Conservation (phyloP, 2,113 vertebrate genomes). For the Antechinus flavipes region DNA sequence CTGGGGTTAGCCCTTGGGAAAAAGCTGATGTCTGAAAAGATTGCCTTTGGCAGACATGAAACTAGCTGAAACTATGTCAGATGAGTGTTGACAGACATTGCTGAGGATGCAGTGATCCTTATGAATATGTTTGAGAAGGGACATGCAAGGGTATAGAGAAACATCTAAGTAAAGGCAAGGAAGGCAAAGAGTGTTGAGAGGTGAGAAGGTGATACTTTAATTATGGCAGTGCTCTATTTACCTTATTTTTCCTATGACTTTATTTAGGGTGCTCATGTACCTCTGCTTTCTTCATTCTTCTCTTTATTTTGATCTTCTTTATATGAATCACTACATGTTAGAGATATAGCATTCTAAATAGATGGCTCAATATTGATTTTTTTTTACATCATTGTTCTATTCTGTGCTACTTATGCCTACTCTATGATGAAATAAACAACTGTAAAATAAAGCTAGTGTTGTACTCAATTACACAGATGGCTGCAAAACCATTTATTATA, state of each 20-base stretch:
- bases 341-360: background rate
- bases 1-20: background rate
- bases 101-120: background rate
- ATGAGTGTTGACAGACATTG: background rate
- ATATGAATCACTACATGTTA: background rate
- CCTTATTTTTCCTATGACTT: background rate
- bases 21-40: background rate
- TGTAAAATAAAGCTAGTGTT: background rate
- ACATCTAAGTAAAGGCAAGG: background rate
- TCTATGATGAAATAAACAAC: background rate
- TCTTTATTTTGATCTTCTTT: background rate
- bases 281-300: background rate
- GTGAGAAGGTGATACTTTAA: background rate
- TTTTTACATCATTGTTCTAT: background rate
- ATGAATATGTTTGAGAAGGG: background rate
- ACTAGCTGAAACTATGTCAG: background rate
- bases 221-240: background rate
- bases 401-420: background rate
- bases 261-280: background rate
- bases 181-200: background rate
- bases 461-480: background rate
- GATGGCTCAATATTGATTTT: background rate
- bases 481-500: background rate
- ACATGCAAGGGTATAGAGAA: background rate
- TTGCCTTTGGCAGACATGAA: background rate